Conservation (phyloP, 2,888 invertebrate genomes). For the Epicampocera succincta region DNA sequence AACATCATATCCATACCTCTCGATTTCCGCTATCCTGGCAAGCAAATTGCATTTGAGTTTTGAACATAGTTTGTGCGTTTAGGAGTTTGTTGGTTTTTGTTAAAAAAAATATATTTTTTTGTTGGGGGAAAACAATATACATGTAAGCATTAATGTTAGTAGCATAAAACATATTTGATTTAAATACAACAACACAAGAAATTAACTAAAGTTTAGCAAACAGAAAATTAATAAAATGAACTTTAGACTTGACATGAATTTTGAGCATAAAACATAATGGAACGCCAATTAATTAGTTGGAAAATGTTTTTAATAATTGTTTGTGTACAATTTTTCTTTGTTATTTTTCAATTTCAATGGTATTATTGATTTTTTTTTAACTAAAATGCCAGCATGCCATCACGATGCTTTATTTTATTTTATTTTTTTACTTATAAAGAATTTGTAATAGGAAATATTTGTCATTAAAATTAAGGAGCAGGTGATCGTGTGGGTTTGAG, state of each 20-base stretch:
- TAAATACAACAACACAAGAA: neutral
- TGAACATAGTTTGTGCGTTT: conserved; percentile 53
- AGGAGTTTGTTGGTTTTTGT: conserved; percentile 66
- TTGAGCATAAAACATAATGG: conserved; percentile 24
- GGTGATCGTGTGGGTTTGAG: conserved; percentile 58
- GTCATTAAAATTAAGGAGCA: no score
- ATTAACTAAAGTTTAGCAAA: conserved; percentile 14
- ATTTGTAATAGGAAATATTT: conserved; percentile 40
- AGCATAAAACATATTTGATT: conserved; percentile 49
- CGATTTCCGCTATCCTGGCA: conserved; percentile 88
- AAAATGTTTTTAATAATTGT: conserved; percentile 8
- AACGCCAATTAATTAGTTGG: conserved; percentile 46
- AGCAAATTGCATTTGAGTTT: conserved; percentile 79
- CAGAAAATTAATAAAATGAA: conserved; percentile 22
- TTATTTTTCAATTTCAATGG: conserved; percentile 34
- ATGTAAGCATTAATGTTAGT: conserved; percentile 63
- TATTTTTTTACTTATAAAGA: conserved; percentile 6
- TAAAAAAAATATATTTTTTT: conserved; percentile 47
- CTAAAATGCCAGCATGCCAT: conserved; percentile 64
- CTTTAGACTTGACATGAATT: no score
- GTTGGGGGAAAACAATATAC: conserved; percentile 71
- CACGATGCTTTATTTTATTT: conserved; percentile 59
- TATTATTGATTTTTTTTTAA: conserved; percentile 39
- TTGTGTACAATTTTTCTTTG: conserved; percentile 12
- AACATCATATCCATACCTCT: conserved; percentile 83